Evolutionary conservation across 2,797 vertebrate species (phyloP), one percentile per base, ranked within the genome.

Genomic region (Eurystomus glaucurus): DNA sequence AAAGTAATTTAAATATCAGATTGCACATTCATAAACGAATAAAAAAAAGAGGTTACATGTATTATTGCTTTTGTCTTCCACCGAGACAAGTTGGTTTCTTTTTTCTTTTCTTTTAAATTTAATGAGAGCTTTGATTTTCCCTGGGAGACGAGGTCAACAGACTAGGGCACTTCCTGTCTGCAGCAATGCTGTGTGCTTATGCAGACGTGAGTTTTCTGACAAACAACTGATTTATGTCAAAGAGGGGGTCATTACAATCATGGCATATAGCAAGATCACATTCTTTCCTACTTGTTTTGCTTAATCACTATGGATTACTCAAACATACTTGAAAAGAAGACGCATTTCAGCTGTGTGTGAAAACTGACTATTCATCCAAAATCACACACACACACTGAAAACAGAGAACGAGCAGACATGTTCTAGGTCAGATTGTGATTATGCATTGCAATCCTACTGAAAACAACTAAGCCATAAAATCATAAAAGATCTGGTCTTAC

Each of bases 81-180:
- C 68, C 57, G 90, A 66, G 70, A 93, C 43, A 78, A 91, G 57
- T 5, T 76, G 55, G 45, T 46, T 75, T 46, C 14, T 70, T n/a
- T 46, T n/a, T 85, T 51, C 15, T 48, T 26, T 81, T 72, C 62
- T 12, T 83, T 70, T 65, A 7, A 54, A 88, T 93, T 95, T 96
- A 98, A 95, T 81, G 71, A 93, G 88, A 96, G 88, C 88, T 97
- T 81, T 96, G 93, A 94, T 97, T 96, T 97, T 96, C 93, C 91
- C 68, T 90, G 65, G 78, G 96, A 97, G 96, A 97, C 55, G 5
- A 97, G 97, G 97, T 98, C 98, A 95, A 97, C 88, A 96, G 98
- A 97, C 97, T 89, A 97, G 96, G 96, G 85, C 98, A 98, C 95
- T 98, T 98, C 98, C 98, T 98, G 98, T 98, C 98, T 98, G 95